Base-by-base conservation (phyloP, 1,140 invertebrate genomes). In the Chionoecetes opilio region DNA sequence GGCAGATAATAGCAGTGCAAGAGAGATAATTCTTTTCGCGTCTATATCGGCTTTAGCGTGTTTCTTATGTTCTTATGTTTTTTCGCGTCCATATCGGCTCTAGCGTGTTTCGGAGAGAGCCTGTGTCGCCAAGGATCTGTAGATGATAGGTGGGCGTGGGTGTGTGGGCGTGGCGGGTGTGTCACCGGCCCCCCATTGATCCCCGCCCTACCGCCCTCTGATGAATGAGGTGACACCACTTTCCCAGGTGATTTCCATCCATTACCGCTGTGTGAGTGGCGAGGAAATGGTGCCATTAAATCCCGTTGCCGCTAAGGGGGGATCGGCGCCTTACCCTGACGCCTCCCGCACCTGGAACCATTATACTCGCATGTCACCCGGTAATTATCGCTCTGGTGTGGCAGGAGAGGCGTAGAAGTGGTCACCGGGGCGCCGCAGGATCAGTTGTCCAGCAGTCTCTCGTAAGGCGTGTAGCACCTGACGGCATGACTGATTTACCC, bases 171-270 rank as follows among this genome's bases (percentile, higher is more conserved):
- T 75, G 63, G 63, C 8, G 2, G 63, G 21, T 21, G 63, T 21
- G 8, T 75, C 63, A 14, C 63, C 63, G 21, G 26, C 21, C 8
- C 63, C 26, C 8, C 21, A 75, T n/a, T 75, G 63, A 75, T 75
- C 63, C 41, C n/a, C 63, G 63, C 63, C 63, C 26, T 75, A 17
- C 63, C 63, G 63, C 21, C 63, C 26, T 75, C 21, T 75, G 63
- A 75, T 75, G 63, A 75, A 75, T n/a, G 63, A 75, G 63, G 26
- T 75, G 63, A 75, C 63, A n/a, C 26, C 26, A 75, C 21, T 75
- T 75, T 75, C 63, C 63, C 63, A 75, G 63, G n/a, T 26, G 63
- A 75, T 75, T 75, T 75, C 63, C 63, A 75, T 75, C 63, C n/a
- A 75, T 75, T 75, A 75, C 11, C 9, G 63, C 21, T 5, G 63